Conservation (phyloP, 2,113 vertebrate species). For the Hirundichthys speculiger region DNA sequence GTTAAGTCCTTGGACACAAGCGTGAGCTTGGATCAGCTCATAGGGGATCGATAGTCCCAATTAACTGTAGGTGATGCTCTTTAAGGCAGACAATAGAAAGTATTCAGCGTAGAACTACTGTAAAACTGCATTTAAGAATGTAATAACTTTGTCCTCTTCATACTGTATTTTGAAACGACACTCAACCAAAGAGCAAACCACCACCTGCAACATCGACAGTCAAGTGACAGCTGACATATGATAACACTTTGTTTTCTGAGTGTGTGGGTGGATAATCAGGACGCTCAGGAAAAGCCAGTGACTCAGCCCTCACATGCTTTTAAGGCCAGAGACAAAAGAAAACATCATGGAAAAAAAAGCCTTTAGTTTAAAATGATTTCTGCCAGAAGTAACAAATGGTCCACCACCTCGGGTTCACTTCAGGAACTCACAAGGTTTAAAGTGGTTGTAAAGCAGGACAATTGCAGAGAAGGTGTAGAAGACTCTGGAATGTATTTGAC, state of each 20-base stretch:
- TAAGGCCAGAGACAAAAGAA: not conserved
- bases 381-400: too few species aligned
- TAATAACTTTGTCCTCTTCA: not conserved
- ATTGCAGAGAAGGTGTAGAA: too few species aligned
- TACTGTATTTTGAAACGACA: slow-evolving; percentile 4
- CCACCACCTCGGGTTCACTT: not conserved
- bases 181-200: not conserved
- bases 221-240: too few species aligned
- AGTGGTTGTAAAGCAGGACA: not conserved
- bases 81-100: not conserved
- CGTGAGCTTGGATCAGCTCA: too few species aligned
- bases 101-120: not conserved
- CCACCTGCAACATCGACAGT: not conserved
- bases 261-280: slow-evolving; percentile 5
- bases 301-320: not conserved
- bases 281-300: slow-evolving; percentile 11
- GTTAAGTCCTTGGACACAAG: too few species aligned
- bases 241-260: not conserved
- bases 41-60: too few species aligned
- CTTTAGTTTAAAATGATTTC: too few species aligned
- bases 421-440: not conserved
- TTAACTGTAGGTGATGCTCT: too few species aligned
- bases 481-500: slow-evolving; percentile 1
- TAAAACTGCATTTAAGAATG: slow-evolving; percentile 1
- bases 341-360: not conserved